Evolutionary conservation across 2,797 vertebrate species (phyloP).

Genomic region (Phoeniculus purpureus): DNA sequence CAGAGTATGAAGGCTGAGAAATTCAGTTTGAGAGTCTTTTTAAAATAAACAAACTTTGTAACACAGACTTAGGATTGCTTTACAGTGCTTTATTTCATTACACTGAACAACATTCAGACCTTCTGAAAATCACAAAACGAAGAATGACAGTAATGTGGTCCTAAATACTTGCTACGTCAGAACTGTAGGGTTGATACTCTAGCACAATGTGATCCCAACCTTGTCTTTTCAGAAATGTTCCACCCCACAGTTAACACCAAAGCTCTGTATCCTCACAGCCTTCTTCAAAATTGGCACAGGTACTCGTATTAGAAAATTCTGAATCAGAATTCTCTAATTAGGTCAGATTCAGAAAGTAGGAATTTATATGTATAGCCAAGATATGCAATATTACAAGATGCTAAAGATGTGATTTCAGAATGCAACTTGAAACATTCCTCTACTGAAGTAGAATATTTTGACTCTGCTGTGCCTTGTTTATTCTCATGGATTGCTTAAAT

Average conservation of each 20-base stretch:
- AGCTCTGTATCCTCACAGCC: not conserved
- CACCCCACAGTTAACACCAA: not conserved
- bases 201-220: not conserved
- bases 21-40: not conserved
- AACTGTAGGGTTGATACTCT: not conserved
- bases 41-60: not conserved
- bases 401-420: not conserved
- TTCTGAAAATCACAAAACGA: constrained; percentile 19
- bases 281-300: not conserved
- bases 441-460: not conserved
- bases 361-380: not conserved
- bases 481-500: not conserved
- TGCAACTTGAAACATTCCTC: not conserved
- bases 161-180: not conserved
- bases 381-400: not conserved
- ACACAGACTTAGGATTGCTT: not conserved
- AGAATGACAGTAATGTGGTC: not conserved
- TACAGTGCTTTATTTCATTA: not conserved
- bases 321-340: constrained; percentile 2
- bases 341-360: not conserved
- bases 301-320: not conserved
- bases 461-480: not conserved
- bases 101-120: not conserved
- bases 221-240: not conserved
- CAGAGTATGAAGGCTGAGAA: not conserved